A percentile compares a stretch with the other conserved stretches of the same genome.
These are phyloP conservation scores for Drosophila imparisetae DNA, from an alignment of 2,888 invertebrate species.

Conservation along the genomic window DNA sequence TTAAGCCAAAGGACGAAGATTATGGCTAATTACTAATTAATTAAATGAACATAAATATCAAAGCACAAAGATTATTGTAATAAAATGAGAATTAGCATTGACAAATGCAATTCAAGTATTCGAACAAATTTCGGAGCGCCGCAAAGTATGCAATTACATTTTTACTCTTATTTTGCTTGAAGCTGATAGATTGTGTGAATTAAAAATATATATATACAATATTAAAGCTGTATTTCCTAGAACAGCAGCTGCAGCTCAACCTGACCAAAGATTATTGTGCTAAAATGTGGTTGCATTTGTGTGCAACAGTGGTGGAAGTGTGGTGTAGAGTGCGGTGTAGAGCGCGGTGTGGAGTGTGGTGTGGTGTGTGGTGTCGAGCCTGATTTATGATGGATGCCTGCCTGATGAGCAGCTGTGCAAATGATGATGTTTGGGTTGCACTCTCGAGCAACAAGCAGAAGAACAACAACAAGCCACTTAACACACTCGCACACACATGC, in stretches of 20 bases:
- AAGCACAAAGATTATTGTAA: neutral
- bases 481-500: conserved; percentile 13
- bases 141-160: neutral
- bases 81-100: neutral
- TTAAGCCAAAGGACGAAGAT: neutral
- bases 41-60: neutral
- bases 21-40: neutral
- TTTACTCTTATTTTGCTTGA: neutral
- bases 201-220: neutral
- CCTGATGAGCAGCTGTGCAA: conserved; percentile 42
- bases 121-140: neutral
- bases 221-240: neutral
- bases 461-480: conserved; percentile 54
- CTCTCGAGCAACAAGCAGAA: conserved; percentile 50
- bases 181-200: neutral
- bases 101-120: neutral
- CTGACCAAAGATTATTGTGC: conserved; percentile 19
- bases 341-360: conserved; percentile 31
- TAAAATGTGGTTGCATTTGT: conserved; percentile 34
- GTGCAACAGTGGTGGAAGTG: conserved; percentile 3
- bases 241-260: neutral
- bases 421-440: conserved; percentile 64
- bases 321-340: conserved; percentile 13
- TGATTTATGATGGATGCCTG: conserved; percentile 35
- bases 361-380: conserved; percentile 26